phyloP scores from a whole-genome alignment of 2,888 invertebrate species.

The Cerceris rybyensis region DNA sequence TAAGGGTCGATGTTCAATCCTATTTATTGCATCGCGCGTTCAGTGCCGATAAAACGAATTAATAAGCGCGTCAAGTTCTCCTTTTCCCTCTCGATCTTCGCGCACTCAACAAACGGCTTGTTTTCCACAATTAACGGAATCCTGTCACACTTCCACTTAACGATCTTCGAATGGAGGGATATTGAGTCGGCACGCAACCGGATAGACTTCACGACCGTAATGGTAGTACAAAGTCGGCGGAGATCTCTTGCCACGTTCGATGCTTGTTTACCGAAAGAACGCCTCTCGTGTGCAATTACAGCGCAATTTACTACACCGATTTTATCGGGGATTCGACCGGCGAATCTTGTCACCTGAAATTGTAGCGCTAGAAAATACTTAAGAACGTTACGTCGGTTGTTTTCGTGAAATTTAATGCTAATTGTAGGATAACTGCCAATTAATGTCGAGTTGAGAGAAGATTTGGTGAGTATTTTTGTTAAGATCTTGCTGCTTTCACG shows the following conservation, averaged over 20 bases:
- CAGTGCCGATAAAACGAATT: no score
- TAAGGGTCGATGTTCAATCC: no score
- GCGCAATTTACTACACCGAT: constrained; percentile 55
- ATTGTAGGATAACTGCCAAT: no score
- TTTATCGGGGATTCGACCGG: constrained; percentile 30
- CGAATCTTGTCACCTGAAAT: constrained; percentile 25
- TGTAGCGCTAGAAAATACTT: constrained; percentile 28
- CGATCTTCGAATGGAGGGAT: constrained; percentile 33
- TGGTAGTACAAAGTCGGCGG: constrained; percentile 38
- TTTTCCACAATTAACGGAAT: constrained; percentile 48
- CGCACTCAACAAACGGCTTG: constrained; percentile 45
- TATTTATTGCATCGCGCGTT: no score
- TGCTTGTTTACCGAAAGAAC: constrained; percentile 53
- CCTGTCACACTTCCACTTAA: constrained; percentile 59
- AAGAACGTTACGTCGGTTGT: not conserved
- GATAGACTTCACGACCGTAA: constrained; percentile 35
- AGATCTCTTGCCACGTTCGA: constrained; percentile 17
- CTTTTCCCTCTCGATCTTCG: constrained; percentile 17
- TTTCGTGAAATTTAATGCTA: no score
- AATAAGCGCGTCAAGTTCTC: not conserved
- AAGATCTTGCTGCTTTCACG: no score
- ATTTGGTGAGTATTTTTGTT: no score
- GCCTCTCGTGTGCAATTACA: constrained; percentile 59
- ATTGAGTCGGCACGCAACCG: constrained; percentile 47
- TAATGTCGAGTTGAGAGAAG: no score